Percentiles rank a stretch among this genome's conserved stretches.
phyloP scores from a whole-genome alignment of 2,797 vertebrate species.

The Erpetoichthys calabaricus region DNA sequence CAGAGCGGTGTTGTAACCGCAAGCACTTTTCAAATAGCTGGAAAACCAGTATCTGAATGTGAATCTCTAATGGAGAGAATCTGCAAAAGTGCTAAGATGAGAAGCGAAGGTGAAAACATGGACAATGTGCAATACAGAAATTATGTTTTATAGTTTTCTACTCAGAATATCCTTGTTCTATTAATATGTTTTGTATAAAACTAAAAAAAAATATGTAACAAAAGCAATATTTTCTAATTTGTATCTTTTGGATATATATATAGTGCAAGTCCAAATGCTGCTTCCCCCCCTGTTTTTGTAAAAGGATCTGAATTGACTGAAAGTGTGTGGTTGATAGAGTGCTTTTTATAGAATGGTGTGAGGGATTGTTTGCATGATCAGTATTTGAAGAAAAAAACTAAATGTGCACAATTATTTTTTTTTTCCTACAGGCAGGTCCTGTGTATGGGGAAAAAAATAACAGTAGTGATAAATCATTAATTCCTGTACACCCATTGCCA shows the following conservation, averaged over 20 bases:
- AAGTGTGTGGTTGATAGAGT: slow-evolving; percentile 48
- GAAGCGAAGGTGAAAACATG: slow-evolving; percentile 58
- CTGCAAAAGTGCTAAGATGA: slow-evolving; percentile 35
- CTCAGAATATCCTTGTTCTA: slow-evolving; percentile 35
- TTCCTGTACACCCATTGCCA: background rate
- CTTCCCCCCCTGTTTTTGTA: slow-evolving; percentile 59
- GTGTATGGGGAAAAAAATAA: slow-evolving; percentile 30
- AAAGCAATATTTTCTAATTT: slow-evolving; percentile 46
- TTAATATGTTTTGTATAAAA: slow-evolving; percentile 40
- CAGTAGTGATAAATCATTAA: background rate
- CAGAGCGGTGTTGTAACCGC: background rate
- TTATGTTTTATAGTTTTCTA: slow-evolving; percentile 52
- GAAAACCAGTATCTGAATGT: slow-evolving; percentile 10
- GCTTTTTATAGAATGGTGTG: slow-evolving; percentile 54
- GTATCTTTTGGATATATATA: slow-evolving; percentile 55
- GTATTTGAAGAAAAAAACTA: slow-evolving; percentile 42
- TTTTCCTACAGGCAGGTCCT: slow-evolving; percentile 77
- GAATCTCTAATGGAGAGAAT: background rate
- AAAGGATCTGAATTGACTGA: slow-evolving; percentile 42
- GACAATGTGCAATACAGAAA: slow-evolving; percentile 88
- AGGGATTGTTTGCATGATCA: slow-evolving; percentile 50
- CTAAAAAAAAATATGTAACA: slow-evolving; percentile 42
- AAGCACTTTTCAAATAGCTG: background rate
- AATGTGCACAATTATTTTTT: slow-evolving; percentile 42
- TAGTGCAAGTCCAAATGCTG: slow-evolving; percentile 77